Evolutionary conservation across 2,888 invertebrate genomes (phyloP), one percentile per base, ranked within the genome.

Genomic region (Agrotis exclamationis): DNA sequence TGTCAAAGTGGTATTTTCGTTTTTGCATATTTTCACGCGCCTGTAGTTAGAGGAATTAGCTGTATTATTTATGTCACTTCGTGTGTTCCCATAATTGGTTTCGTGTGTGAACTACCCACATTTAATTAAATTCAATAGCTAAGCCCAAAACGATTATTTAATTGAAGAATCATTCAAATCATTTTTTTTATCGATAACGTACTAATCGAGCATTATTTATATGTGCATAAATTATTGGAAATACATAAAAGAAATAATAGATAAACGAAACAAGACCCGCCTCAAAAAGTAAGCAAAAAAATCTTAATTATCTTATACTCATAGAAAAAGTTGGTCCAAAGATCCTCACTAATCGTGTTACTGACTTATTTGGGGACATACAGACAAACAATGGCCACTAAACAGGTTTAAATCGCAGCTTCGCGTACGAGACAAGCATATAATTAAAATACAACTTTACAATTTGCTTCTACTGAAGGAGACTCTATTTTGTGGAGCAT

Each of bases 401-500:
- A 93, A 93, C 95, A 92, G 92, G 93, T 95, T 94, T 93, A 93
- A 94, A 94, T 92, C 94, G 93, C 90, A 87, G 88, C 86, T 88
- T 86, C 87, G 87, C 80, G 89, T 86, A 94, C 94, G 93, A 91
- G 95, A 93, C 93, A 83, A 88, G 94, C 91, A 94, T 94, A 88
- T 91, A 90, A 93, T 92, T 93, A 93, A 85, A 85, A 84, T 66
- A 77, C 89, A 83, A 88, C 84, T 64, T 74, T 82, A 85, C 69
- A 66, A 71, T 79, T 58, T 80, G 56, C 76, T 57, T 33, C 1
- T 63, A 70, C 70, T 76, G 56, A 75, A 72, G 18, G 45, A 44
- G 62, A 69, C 67, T 54, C 54, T 85, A 82, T 64, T 59, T 9
- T 22, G 48, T 50, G 33, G 6, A 3, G 2, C 65, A 73, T 85